Evolutionary conservation across 2,113 vertebrate genomes (phyloP).

Genomic region (Rhegmatorhina hoffmannsi): DNA sequence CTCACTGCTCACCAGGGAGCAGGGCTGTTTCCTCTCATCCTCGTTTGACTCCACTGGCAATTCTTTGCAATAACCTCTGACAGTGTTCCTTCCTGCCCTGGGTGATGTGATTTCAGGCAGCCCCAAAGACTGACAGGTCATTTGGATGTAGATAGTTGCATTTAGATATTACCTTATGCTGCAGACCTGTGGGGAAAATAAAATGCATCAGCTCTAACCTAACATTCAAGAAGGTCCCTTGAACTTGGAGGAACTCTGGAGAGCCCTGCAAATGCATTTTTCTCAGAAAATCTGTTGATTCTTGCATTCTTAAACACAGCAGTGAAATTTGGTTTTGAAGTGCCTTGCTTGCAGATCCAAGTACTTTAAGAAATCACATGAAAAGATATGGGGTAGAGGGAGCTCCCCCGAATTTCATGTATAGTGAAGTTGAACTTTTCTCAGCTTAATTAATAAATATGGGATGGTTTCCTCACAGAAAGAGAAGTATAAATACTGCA

Average conservation of each 20-base stretch:
- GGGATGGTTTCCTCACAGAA: neutral
- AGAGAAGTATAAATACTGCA: neutral
- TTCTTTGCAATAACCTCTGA: neutral
- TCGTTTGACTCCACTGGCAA: neutral
- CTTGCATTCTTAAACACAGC: neutral
- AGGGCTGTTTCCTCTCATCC: neutral
- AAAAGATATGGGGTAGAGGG: accelerated
- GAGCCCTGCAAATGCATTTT: neutral
- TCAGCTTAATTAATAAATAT: neutral
- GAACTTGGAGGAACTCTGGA: neutral
- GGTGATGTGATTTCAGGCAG: neutral
- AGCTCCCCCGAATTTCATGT: neutral
- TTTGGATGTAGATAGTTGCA: neutral
- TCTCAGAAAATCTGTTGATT: neutral
- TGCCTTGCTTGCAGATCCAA: neutral
- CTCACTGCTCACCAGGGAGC: neutral
- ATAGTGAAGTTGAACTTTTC: neutral
- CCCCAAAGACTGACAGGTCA: accelerated
- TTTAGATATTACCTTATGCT: neutral
- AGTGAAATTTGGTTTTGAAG: neutral
- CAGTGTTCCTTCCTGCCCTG: neutral
- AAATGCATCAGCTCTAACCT: neutral
- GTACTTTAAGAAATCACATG: neutral
- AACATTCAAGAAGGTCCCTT: neutral
- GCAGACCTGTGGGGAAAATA: neutral